Percentiles rank a stretch among this genome's conserved stretches.
Conservation (phyloP, 2,113 vertebrate species). For the Myrmecophaga tridactyla region DNA sequence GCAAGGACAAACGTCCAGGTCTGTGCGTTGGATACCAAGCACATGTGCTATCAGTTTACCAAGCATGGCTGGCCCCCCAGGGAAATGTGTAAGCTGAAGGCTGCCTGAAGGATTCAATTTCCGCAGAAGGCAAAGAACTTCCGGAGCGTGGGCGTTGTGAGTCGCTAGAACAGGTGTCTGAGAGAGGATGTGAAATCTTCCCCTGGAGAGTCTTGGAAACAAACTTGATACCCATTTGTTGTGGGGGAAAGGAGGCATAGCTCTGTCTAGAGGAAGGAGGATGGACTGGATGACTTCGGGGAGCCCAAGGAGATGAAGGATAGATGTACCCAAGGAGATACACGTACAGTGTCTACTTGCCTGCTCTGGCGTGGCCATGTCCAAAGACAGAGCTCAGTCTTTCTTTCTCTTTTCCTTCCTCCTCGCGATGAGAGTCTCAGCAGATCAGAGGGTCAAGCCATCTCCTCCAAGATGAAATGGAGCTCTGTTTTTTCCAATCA, state of each 20-base stretch:
- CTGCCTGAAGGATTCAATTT: not conserved
- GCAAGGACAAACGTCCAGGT: not conserved
- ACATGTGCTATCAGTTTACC: not conserved
- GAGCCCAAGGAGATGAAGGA: not conserved
- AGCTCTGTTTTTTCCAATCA: not conserved
- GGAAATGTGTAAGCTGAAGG: not conserved
- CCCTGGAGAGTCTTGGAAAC: conserved; percentile 25
- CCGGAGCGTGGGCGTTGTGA: conserved; percentile 33
- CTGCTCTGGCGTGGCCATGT: not conserved
- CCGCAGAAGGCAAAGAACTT: not conserved
- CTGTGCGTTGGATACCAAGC: not conserved
- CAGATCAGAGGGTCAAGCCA: not conserved
- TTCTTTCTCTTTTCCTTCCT: not conserved
- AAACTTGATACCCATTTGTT: conserved; percentile 12
- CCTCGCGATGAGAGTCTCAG: not conserved
- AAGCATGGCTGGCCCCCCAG: not conserved
- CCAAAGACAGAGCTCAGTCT: not conserved
- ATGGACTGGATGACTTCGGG: not conserved
- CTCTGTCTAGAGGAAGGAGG: conserved; percentile 26
- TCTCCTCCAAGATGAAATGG: not conserved
- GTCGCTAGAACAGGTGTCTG: conserved; percentile 48
- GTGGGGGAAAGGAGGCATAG: conserved; percentile 35
- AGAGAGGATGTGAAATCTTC: conserved; percentile 36
- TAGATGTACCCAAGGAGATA: not conserved
- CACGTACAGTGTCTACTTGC: accelerated